Evolutionary conservation across 2,113 vertebrate genomes (phyloP).

Genomic region (Hippocampus abdominalis): DNA sequence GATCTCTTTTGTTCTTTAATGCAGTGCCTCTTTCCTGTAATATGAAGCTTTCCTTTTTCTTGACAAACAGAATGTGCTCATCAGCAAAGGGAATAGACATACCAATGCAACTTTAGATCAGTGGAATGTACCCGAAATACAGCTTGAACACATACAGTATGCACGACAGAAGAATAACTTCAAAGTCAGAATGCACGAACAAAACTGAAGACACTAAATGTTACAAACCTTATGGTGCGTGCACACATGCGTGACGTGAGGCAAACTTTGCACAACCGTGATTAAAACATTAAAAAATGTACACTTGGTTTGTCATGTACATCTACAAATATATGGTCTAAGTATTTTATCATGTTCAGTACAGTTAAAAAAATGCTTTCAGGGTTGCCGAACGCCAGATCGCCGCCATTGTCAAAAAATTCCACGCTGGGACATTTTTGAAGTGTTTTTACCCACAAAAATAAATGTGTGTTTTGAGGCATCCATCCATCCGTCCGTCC

Average conservation of each 20-base stretch:
- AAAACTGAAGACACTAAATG: background rate
- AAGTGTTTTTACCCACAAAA: background rate
- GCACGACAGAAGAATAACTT: background rate
- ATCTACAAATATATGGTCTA: background rate
- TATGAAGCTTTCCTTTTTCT: conserved; percentile 68
- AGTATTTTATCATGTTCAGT: background rate
- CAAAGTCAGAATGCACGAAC: background rate
- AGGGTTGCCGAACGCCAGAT: background rate
- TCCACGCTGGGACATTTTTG: background rate
- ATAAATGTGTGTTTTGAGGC: background rate
- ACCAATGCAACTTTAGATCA: conserved; percentile 6
- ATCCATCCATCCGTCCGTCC: background rate
- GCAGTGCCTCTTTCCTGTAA: conserved; percentile 82
- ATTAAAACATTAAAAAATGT: background rate
- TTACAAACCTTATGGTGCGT: background rate
- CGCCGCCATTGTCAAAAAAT: background rate
- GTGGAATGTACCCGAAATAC: background rate
- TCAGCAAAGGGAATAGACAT: conserved; percentile 22
- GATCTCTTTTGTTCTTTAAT: conserved; percentile 83
- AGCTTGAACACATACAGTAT: background rate
- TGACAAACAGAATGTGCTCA: conserved; percentile 62
- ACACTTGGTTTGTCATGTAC: background rate
- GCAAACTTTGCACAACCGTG: conserved; percentile 1
- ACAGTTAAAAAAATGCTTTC: background rate
- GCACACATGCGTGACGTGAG: background rate